Evolutionary conservation across 2,113 vertebrate genomes (phyloP).

Genomic region (Argyrosomus japonicus): DNA sequence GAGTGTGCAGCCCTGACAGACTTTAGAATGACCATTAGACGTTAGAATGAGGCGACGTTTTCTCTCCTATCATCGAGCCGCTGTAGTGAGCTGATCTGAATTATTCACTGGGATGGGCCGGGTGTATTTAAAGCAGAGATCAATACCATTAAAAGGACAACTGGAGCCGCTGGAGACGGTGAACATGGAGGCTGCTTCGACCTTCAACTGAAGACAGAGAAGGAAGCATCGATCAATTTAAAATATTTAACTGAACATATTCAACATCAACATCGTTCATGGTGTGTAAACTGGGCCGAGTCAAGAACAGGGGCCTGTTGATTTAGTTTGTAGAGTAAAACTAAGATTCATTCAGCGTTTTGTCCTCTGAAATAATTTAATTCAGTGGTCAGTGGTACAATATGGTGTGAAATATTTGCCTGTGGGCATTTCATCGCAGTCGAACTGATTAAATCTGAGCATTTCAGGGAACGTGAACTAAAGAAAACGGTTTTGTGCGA

Average conservation of each 20-base stretch:
- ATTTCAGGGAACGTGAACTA: too few relatives aligned
- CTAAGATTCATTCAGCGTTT: neutral
- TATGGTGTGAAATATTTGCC: neutral
- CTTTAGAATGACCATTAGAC: neutral
- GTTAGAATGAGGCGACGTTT: neutral
- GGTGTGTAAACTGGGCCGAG: neutral
- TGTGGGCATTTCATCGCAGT: neutral
- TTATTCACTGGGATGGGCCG: slow-evolving; percentile 77
- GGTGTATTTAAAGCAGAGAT: slow-evolving; percentile 80
- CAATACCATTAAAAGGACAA: slow-evolving; percentile 76
- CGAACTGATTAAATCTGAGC: too few relatives aligned
- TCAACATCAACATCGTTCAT: neutral
- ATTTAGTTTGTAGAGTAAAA: neutral
- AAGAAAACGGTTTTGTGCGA: too few relatives aligned
- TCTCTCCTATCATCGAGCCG: neutral
- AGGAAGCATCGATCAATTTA: neutral
- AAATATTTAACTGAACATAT: neutral
- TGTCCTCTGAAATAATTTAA: neutral
- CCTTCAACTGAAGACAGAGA: slow-evolving; percentile 23
- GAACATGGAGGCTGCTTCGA: slow-evolving; percentile 8
- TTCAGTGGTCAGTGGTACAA: neutral
- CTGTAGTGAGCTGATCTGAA: slow-evolving; percentile 70
- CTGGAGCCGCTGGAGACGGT: slow-evolving; percentile 44
- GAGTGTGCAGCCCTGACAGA: neutral
- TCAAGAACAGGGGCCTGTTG: too few relatives aligned